Evolutionary conservation across 2,888 invertebrate species (phyloP).

Genomic region (Leucoptera coffeella): DNA sequence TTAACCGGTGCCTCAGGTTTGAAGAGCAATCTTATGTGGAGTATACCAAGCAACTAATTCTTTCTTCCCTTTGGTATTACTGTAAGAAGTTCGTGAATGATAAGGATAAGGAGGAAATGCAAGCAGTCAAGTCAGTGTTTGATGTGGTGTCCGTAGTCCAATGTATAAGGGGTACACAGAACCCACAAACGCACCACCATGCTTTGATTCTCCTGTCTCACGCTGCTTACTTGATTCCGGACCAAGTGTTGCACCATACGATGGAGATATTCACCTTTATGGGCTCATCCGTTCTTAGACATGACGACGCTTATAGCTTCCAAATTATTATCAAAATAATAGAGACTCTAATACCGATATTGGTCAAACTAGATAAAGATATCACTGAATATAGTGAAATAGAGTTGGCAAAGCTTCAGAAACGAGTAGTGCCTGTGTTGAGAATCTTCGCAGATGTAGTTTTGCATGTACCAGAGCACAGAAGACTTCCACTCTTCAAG

Average conservation of each 20-base stretch:
- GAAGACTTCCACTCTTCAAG: conserved; percentile 72
- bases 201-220: conserved; percentile 78
- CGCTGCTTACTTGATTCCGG: conserved; percentile 71
- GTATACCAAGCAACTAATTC: conserved; percentile 80
- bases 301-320: conserved; percentile 93
- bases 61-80: conserved; percentile 70
- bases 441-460: conserved; percentile 89
- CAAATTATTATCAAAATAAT: conserved; percentile 88
- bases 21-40: conserved; percentile 79
- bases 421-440: conserved; percentile 60
- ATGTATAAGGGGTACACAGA: conserved; percentile 83
- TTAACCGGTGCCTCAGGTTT: conserved; percentile 72
- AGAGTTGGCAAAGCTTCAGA: conserved; percentile 28
- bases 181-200: conserved; percentile 94
- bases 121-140: conserved; percentile 40
- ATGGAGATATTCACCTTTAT: conserved; percentile 98
- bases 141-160: conserved; percentile 79
- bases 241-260: conserved; percentile 84
- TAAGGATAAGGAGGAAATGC: conserved; percentile 27
- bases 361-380: conserved; percentile 50
- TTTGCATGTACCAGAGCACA: conserved; percentile 88
- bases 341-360: conserved; percentile 82
- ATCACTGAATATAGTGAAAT: conserved; percentile 25
- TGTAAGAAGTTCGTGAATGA: conserved; percentile 53
- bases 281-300: conserved; percentile 86